Base-by-base conservation (phyloP, 2,113 vertebrate genomes). In the Pteronura brasiliensis region DNA sequence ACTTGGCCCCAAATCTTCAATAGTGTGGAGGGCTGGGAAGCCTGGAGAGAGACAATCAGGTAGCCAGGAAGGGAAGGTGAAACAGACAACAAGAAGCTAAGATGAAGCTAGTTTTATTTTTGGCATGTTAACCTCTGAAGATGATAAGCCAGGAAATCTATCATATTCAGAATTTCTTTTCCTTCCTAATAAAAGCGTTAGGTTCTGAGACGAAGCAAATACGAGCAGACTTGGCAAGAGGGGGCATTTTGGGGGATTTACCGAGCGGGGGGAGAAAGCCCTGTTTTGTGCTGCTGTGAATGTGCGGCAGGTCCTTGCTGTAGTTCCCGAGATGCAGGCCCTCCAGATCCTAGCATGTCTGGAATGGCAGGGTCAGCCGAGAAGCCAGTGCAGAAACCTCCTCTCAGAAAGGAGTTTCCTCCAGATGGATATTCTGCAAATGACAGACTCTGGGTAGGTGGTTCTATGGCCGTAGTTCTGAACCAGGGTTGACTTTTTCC, bases 41-140 rank as follows among this genome's bases (percentile, higher is more conserved):
- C 29, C 27, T 13, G 0, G 47, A 17, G 2, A 4, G 1, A 42
- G 80, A 27, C 23, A 9, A 13, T 0, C 5, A 21, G 89, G 52
- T 7, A 10, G 47, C 80, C 34, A 4, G 72, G 47, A 80, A 61
- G 27, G 74, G 21, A 17, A 7, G 1, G 6, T 55, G 65, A 20
- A 59, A 42, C 7, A 61, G 67, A 36, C 17, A 13, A n/a, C 9
- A 92, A 47, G 55, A 57, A 87, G 65, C 42, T 17, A 65, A 49
- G 82, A 82, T 11, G 39, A 39, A 57, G 8, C n/a, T 59, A 29
- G 29, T 93, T 80, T 91, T 55, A 29, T 89, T 74, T 95, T 44
- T 49, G 31, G 76, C 52, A 49, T 55, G 44, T 74, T 69, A 84
- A 55, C n/a, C 71, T 88, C 81, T 44, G 67, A 95, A 95, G 90